These are phyloP conservation scores for Shinisaurus crocodilurus DNA, from an alignment of 2,113 vertebrate species.

Conservation along the genomic window DNA sequence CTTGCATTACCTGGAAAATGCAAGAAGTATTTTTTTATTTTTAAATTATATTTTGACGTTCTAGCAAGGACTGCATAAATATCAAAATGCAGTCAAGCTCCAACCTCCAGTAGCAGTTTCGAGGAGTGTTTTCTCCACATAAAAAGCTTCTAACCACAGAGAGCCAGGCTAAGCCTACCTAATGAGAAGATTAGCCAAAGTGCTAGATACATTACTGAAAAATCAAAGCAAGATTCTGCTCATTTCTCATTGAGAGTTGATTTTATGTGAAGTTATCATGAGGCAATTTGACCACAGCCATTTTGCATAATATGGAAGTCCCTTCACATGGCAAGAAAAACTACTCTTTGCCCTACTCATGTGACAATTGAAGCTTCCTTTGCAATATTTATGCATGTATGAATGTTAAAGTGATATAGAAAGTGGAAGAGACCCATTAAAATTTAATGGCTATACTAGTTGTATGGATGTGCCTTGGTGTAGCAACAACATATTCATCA, in stretches of 20 bases:
- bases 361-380: background rate
- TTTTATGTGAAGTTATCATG: background rate
- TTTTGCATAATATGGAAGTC: background rate
- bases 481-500: background rate
- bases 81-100: background rate
- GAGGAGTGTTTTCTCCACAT: background rate
- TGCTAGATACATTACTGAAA: background rate
- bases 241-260: background rate
- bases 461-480: too few species aligned
- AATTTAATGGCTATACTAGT: background rate
- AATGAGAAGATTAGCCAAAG: background rate
- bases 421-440: background rate
- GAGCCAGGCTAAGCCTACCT: background rate
- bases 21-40: conserved; percentile 30
- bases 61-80: conserved; percentile 14
- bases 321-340: background rate
- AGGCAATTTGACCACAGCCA: background rate
- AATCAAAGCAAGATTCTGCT: conserved; percentile 1
- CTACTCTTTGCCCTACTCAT: background rate
- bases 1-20: conserved; percentile 93
- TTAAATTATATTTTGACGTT: background rate
- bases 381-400: background rate
- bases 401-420: background rate
- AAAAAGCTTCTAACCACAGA: conserved; percentile 3
- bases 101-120: conserved; percentile 10